Evolutionary conservation across 2,797 vertebrate genomes (phyloP).

Genomic region (Microcaecilia unicolor): DNA sequence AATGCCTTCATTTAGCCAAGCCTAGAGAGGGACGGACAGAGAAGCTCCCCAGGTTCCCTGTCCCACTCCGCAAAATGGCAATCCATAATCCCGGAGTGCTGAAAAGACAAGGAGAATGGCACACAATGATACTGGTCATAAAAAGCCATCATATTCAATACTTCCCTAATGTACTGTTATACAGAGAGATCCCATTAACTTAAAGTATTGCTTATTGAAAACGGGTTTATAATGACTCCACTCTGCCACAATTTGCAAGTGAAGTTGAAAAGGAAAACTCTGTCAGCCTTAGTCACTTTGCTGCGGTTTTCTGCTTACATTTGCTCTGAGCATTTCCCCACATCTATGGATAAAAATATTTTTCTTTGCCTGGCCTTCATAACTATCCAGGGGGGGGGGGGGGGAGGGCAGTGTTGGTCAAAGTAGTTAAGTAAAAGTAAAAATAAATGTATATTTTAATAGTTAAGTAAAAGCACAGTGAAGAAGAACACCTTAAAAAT

Average conservation of each 20-base stretch:
- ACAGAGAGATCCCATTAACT: constrained; percentile 10
- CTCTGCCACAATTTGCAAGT: background rate
- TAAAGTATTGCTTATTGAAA: constrained; percentile 19
- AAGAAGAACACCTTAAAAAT: no score
- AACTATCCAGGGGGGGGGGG: no score
- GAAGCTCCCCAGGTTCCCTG: background rate
- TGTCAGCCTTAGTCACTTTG: constrained; percentile 2
- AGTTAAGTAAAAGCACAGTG: no score
- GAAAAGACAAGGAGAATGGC: background rate
- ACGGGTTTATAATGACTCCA: constrained; percentile 16
- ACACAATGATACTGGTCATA: background rate
- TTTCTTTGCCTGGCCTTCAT: no score
- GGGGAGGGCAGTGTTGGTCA: no score
- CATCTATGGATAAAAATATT: no score
- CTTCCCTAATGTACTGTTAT: constrained; percentile 21
- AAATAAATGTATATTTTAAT: no score
- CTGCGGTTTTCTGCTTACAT: constrained; percentile 9
- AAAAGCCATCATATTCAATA: background rate
- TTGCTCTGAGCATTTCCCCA: constrained; percentile 16
- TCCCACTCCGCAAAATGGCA: constrained; percentile 3
- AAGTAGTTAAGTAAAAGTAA: no score
- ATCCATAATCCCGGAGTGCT: constrained; percentile 3
- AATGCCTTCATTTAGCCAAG: background rate
- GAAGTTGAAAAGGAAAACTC: constrained; percentile 7
- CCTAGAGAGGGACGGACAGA: background rate